Conservation (phyloP, 1,140 invertebrate species). For the Heterodera carotae region DNA sequence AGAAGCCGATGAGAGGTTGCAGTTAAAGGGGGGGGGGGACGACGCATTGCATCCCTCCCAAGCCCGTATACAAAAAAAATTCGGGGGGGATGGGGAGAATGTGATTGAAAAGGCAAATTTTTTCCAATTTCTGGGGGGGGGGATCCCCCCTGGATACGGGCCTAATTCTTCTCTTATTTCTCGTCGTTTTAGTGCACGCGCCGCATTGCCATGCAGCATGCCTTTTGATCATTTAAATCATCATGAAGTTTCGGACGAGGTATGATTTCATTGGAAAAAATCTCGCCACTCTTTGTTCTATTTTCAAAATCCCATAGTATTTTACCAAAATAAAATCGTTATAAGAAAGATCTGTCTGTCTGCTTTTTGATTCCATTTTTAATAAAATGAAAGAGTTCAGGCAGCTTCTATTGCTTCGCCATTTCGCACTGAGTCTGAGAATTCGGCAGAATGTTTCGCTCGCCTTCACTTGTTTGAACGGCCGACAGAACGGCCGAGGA, state of each 20-base stretch:
- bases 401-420: background rate
- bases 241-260: background rate
- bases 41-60: no score
- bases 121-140: no score
- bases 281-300: no score
- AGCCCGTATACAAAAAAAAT: no score
- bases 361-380: background rate
- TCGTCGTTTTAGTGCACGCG: background rate
- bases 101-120: no score
- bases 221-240: background rate
- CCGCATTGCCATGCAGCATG: background rate
- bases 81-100: no score
- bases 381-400: background rate
- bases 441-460: background rate
- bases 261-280: no score
- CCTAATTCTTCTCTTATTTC: no score
- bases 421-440: background rate
- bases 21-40: no score
- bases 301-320: background rate
- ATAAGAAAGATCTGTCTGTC: no score
- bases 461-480: constrained; percentile 34
- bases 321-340: background rate
- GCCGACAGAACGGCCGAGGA: constrained; percentile 15
- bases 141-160: no score
- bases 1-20: background rate